Percentiles rank a stretch among this genome's conserved stretches.
These are phyloP conservation scores for Geococcyx californianus DNA, from an alignment of 2,113 vertebrate genomes.

Conservation along the genomic window DNA sequence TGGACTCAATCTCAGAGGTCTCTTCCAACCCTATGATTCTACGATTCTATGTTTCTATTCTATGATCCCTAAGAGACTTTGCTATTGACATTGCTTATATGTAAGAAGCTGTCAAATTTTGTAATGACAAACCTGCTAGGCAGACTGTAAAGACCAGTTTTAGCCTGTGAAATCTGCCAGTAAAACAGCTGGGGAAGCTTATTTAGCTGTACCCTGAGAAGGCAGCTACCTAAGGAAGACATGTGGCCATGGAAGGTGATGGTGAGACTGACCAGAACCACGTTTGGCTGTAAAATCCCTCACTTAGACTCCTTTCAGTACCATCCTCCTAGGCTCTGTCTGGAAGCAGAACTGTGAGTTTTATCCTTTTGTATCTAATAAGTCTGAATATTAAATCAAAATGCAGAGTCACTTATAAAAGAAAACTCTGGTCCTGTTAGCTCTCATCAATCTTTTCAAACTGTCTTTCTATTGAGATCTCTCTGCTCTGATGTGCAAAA, in stretches of 20 bases:
- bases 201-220: not conserved
- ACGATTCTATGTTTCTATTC: no score
- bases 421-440: slow-evolving; percentile 17
- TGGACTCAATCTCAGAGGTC: no score
- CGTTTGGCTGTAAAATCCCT: not conserved
- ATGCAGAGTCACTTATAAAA: slow-evolving; percentile 9
- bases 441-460: slow-evolving; percentile 29
- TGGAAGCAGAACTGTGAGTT: not conserved
- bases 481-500: slow-evolving; percentile 27
- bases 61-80: not conserved
- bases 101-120: not conserved
- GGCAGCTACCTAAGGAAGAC: not conserved
- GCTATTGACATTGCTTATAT: not conserved
- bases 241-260: accelerated
- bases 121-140: not conserved
- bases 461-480: slow-evolving; percentile 20
- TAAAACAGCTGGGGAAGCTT: not conserved
- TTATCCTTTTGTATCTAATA: not conserved
- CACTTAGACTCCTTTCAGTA: not conserved
- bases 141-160: not conserved
- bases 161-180: not conserved
- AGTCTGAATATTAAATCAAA: slow-evolving; percentile 42
- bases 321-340: not conserved
- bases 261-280: not conserved
- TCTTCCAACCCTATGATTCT: no score